Percentiles rank a stretch among this genome's conserved stretches.
Conservation (phyloP, 2,113 vertebrate species). For the Anguilla japonica region DNA sequence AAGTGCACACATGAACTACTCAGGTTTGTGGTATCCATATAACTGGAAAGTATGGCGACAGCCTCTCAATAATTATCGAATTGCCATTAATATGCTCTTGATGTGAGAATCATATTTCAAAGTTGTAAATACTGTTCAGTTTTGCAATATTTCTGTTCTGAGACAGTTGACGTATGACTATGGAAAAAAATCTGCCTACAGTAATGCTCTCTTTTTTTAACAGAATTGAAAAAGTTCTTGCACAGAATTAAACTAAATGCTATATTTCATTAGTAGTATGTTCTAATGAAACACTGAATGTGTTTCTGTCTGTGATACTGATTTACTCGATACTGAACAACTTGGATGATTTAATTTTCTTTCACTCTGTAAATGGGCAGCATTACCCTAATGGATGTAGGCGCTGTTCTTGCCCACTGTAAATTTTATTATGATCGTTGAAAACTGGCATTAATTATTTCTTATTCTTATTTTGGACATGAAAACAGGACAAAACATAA, state of each 20-base stretch:
- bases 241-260: not conserved
- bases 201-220: not conserved
- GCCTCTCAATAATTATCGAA: too few relatives aligned
- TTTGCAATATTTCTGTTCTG: too few relatives aligned
- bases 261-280: not conserved
- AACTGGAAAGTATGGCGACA: too few relatives aligned
- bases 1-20: too few relatives aligned
- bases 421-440: constrained; percentile 42
- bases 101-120: too few relatives aligned
- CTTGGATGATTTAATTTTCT: constrained; percentile 41
- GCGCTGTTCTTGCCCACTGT: constrained; percentile 70
- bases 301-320: constrained; percentile 38
- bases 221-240: too few relatives aligned
- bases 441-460: not conserved
- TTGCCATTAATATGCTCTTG: too few relatives aligned
- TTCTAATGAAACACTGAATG: not conserved
- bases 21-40: too few relatives aligned
- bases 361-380: constrained; percentile 52
- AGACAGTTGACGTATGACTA: not conserved
- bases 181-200: not conserved
- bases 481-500: too few relatives aligned
- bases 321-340: constrained; percentile 51
- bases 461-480: too few relatives aligned
- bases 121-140: too few relatives aligned
- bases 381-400: constrained; percentile 56